phyloP scores from a whole-genome alignment of 2,797 vertebrate species.

The Eremophila alpestris region DNA sequence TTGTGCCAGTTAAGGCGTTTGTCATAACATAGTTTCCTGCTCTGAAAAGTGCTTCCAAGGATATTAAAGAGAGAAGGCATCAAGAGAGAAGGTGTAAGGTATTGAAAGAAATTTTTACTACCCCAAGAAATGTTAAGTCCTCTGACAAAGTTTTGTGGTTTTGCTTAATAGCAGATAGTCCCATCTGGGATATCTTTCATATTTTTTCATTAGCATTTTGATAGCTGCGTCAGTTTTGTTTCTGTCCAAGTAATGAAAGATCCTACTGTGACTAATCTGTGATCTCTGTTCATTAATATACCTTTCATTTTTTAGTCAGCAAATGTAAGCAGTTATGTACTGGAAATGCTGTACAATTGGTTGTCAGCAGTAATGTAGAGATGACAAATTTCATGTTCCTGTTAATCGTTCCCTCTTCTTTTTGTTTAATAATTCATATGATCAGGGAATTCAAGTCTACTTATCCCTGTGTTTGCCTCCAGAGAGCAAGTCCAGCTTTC shows the following conservation, averaged over 20 bases:
- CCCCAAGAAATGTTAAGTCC: background rate
- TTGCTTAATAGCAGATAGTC: background rate
- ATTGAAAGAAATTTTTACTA: background rate
- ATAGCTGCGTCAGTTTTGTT: background rate
- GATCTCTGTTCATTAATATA: background rate
- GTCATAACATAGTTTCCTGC: background rate
- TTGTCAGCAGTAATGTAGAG: background rate
- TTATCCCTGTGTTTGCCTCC: background rate
- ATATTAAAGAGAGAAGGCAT: background rate
- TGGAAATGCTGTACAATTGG: background rate
- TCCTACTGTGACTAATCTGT: background rate
- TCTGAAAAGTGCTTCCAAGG: background rate
- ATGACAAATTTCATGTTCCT: background rate
- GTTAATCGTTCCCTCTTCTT: rapidly evolving
- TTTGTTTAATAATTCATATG: background rate
- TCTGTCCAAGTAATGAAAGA: background rate
- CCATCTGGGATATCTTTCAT: background rate
- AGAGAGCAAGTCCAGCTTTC: background rate
- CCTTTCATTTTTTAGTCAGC: background rate
- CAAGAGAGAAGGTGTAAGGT: background rate
- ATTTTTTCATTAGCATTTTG: background rate
- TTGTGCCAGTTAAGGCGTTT: background rate
- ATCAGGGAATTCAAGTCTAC: background rate
- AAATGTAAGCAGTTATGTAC: background rate
- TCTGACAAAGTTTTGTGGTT: background rate